These are phyloP conservation scores for Parasteatoda tepidariorum DNA, from an alignment of 1,140 invertebrate genomes.

Conservation along the genomic window DNA sequence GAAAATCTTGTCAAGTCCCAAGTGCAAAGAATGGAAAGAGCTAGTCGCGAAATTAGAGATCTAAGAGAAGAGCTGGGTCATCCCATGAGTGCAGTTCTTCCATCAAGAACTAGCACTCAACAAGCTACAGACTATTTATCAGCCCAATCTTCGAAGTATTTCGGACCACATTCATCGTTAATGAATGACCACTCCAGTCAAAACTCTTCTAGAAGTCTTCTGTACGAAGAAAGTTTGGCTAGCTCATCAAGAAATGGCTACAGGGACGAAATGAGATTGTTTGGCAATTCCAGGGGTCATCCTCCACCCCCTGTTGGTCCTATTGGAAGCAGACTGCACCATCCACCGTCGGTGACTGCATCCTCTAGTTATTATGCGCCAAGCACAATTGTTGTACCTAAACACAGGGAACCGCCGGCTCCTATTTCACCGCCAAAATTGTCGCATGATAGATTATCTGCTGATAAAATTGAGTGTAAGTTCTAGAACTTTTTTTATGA, in stretches of 20 bases:
- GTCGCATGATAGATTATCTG: slow-evolving; percentile 66
- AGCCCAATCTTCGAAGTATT: slow-evolving; percentile 11
- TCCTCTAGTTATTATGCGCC: slow-evolving; percentile 61
- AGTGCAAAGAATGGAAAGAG: slow-evolving; percentile 62
- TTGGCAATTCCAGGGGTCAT: slow-evolving; percentile 19
- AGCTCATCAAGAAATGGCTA: slow-evolving; percentile 48
- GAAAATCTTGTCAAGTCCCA: slow-evolving; percentile 64
- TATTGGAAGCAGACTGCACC: slow-evolving; percentile 1
- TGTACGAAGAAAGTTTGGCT: slow-evolving; percentile 61
- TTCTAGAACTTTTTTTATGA: slow-evolving; percentile 9
- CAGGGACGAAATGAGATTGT: slow-evolving; percentile 35
- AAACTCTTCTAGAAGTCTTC: slow-evolving; percentile 42
- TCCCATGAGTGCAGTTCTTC: slow-evolving; percentile 62
- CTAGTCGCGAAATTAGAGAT: slow-evolving; percentile 63
- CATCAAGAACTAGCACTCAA: slow-evolving; percentile 42
- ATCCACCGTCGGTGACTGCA: slow-evolving; percentile 56
- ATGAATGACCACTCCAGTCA: slow-evolving; percentile 45
- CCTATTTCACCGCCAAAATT: slow-evolving; percentile 56
- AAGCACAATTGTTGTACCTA: slow-evolving; percentile 44
- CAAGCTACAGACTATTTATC: slow-evolving; percentile 24
- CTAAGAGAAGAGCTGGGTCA: slow-evolving; percentile 63
- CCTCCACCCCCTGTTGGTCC: slow-evolving; percentile 62
- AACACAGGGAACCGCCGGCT: slow-evolving; percentile 58
- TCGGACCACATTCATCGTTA: slow-evolving; percentile 4
- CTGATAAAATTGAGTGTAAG: slow-evolving; percentile 78